Base-by-base conservation (phyloP, 2,797 vertebrate genomes). In the Cacajao melanocephalus region DNA sequence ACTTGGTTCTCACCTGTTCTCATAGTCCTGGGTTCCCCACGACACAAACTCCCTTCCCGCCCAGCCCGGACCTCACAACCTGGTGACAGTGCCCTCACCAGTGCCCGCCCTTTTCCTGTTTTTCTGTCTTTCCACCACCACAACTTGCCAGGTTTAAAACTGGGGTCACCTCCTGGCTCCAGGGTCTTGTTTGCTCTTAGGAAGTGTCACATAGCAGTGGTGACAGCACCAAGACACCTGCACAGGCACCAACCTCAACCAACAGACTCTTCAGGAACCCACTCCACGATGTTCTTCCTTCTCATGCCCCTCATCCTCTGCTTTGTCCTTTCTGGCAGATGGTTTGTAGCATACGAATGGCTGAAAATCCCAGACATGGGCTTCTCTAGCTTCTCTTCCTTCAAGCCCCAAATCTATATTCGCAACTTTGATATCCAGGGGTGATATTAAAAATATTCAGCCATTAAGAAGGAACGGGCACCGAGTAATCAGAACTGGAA, bases 31-130 rank as follows among this genome's bases (percentile, higher is more conserved):
- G 39, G 14, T 10, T 36, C 11, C 33, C 82, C 50, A 70, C 19
- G 5, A 57, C 0, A 6, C 24, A 0, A 7, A 58, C 6, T 28
- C 19, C 2, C 17, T 83, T 39, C n/a, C 24, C 3, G 6, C 3
- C 0, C 22, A 22, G 4, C 7, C 24, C 82, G 46, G 52, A 48
- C 13, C 36, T 75, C 15, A 15, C 1, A 17, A 1, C 24, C 2
- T 0, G 2, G 24, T 30, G 6, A 82, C 15, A 41, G 55, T 7
- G 22, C 17, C 73, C 2, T 75, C 10, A 52, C 33, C 15, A 19
- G 15, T 6, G 28, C 19, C 4, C 0, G 28, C 28, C 9, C 3
- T 22, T 46, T 72, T 33, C 28, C 13, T 36, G 10, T 24, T 30
- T 15, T 36, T 10, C 17, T n/a, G 3, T 75, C 24, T 24, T 87